Conservation (phyloP, 2,113 vertebrate species). For the Coryphaenoides rupestris region DNA sequence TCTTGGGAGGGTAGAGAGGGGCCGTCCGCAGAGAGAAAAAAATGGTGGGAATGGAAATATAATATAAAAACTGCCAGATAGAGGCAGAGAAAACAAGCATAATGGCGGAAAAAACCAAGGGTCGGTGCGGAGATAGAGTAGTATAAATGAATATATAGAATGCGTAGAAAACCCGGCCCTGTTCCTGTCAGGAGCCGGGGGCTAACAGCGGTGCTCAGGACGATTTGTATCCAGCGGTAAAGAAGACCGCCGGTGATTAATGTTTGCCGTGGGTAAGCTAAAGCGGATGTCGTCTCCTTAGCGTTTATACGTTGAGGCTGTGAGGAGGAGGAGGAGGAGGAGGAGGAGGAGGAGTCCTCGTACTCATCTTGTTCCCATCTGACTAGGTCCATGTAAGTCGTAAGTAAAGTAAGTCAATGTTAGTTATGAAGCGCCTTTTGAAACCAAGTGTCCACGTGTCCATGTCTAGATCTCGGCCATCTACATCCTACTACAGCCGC, state of each 20-base stretch:
- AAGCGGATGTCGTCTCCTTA: conserved; percentile 52
- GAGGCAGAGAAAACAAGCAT: too few species aligned
- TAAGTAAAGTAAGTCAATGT: too few species aligned
- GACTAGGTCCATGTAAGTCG: too few species aligned
- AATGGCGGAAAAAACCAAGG: too few species aligned
- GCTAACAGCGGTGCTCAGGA: conserved; percentile 30
- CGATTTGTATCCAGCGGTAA: conserved; percentile 46
- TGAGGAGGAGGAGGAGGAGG: background rate
- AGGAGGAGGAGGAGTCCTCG: background rate
- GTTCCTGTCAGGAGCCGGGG: background rate
- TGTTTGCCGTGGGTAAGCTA: conserved; percentile 55
- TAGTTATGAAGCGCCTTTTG: too few species aligned
- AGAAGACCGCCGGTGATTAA: conserved; percentile 58
- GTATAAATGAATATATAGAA: too few species aligned
- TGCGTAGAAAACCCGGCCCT: too few species aligned
- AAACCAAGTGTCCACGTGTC: background rate
- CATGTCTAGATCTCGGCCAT: background rate
- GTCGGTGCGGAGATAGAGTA: too few species aligned
- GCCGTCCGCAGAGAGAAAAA: background rate
- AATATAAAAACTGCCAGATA: too few species aligned
- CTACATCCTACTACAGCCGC: too few species aligned
- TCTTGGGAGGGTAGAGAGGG: conserved; percentile 1
- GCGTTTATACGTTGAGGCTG: conserved; percentile 51
- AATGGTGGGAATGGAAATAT: too few species aligned
- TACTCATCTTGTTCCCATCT: too few species aligned